Percentiles rank a stretch among this genome's conserved stretches.
phyloP scores from a whole-genome alignment of 2,888 invertebrate genomes.

The Drosophila affinis region DNA sequence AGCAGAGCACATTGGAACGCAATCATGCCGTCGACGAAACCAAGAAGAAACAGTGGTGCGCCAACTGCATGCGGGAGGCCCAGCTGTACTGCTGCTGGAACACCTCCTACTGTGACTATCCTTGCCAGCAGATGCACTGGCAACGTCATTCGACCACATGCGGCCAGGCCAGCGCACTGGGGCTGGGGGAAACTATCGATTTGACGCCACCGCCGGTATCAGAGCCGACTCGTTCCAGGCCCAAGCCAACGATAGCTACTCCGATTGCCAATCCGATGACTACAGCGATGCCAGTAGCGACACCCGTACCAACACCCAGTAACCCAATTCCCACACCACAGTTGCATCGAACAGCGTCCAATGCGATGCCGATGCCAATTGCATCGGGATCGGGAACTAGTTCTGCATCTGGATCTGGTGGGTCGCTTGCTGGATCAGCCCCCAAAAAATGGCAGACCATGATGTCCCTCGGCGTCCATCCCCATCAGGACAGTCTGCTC shows the following conservation, averaged over 20 bases:
- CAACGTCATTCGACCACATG: conserved; percentile 86
- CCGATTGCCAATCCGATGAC: not conserved
- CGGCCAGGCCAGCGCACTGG: conserved; percentile 57
- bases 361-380: not conserved
- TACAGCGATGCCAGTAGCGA: conserved; percentile 4
- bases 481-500: conserved; percentile 66
- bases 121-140: conserved; percentile 95
- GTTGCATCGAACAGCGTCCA: conserved; percentile 33
- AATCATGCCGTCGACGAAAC: conserved; percentile 88
- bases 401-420: not conserved
- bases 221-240: not conserved
- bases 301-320: conserved; percentile 2
- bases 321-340: conserved; percentile 17
- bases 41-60: conserved; percentile 97
- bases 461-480: conserved; percentile 50
- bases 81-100: conserved; percentile 98
- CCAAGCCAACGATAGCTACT: not conserved
- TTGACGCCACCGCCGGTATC: not conserved
- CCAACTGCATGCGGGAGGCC: conserved; percentile 93
- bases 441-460: conserved; percentile 60
- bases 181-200: not conserved
- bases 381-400: not conserved
- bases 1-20: conserved; percentile 88
- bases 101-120: conserved; percentile 95
- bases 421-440: conserved; percentile 5